A percentile compares a stretch with the other conserved stretches of the same genome.
phyloP scores from a whole-genome alignment of 1,140 invertebrate genomes.

The Sycobia sp. region DNA sequence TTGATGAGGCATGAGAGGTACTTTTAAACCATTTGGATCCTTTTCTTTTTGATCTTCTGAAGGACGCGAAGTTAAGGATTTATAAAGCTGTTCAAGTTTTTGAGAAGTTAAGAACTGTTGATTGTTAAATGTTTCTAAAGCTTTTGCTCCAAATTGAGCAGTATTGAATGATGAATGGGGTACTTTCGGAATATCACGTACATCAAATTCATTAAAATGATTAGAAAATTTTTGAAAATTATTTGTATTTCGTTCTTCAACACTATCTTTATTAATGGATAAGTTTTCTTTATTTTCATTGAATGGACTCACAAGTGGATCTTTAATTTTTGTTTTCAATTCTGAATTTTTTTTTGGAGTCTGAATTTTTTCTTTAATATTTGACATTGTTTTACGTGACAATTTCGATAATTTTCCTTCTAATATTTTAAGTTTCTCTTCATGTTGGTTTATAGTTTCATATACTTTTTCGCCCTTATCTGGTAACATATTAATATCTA shows the following conservation, averaged over 20 bases:
- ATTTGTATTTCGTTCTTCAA: slow-evolving; percentile 24
- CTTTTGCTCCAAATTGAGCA: slow-evolving; percentile 52
- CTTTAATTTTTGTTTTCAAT: slow-evolving; percentile 23
- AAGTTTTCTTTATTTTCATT: slow-evolving; percentile 16
- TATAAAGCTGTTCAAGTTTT: slow-evolving; percentile 74
- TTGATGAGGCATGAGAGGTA: slow-evolving; percentile 85
- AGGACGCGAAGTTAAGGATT: slow-evolving; percentile 71
- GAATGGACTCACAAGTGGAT: neutral
- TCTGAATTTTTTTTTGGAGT: slow-evolving; percentile 6
- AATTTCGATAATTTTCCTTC: slow-evolving; percentile 59
- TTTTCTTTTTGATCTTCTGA: slow-evolving; percentile 64
- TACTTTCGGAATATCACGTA: slow-evolving; percentile 16
- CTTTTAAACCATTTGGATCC: slow-evolving; percentile 70
- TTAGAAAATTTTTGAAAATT: neutral
- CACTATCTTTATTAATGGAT: slow-evolving; percentile 16
- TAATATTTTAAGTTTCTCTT: slow-evolving; percentile 54
- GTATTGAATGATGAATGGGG: slow-evolving; percentile 21
- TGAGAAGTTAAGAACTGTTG: slow-evolving; percentile 74
- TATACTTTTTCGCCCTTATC: slow-evolving; percentile 62
- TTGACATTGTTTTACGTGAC: slow-evolving; percentile 43
- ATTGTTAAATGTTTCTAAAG: slow-evolving; percentile 66
- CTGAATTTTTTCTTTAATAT: slow-evolving; percentile 3
- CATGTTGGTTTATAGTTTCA: slow-evolving; percentile 49
- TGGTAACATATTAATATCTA: slow-evolving; percentile 61
- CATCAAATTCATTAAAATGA: slow-evolving; percentile 32